A percentile compares a stretch with the other conserved stretches of the same genome.
Conservation (phyloP, 2,888 invertebrate species). For the Agrochola lota region DNA sequence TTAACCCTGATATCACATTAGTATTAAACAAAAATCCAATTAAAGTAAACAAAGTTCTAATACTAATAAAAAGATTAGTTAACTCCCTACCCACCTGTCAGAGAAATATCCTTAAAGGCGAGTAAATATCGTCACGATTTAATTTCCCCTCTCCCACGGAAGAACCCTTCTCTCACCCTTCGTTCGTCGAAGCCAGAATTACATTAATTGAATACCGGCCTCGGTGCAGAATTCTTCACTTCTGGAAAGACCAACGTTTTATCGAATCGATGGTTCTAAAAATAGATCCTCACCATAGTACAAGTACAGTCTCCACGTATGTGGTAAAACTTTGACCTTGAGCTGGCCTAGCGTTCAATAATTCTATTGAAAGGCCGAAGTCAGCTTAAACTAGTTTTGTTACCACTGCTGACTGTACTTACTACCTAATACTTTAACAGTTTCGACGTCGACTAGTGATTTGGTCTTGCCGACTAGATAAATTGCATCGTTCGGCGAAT, state of each 20-base stretch:
- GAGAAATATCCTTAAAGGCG: conserved; percentile 11
- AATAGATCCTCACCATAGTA: neutral
- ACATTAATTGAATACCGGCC: conserved; percentile 46
- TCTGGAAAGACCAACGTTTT: conserved; percentile 8
- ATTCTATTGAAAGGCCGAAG: neutral
- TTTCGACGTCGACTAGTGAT: neutral
- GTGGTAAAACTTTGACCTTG: neutral
- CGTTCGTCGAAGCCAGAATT: conserved; percentile 30
- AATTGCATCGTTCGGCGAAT: neutral
- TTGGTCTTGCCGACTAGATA: neutral
- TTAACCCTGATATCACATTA: neutral
- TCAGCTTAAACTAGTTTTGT: neutral
- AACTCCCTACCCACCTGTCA: neutral
- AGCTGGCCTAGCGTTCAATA: neutral
- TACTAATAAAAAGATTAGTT: conserved; percentile 7
- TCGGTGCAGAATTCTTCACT: conserved; percentile 21
- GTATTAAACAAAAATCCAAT: neutral
- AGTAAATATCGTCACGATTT: conserved; percentile 43
- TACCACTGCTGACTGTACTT: neutral
- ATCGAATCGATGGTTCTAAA: conserved; percentile 5
- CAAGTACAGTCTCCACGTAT: neutral
- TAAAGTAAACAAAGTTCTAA: neutral
- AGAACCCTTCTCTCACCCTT: conserved; percentile 22
- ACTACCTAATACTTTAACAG: neutral
- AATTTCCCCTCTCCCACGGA: conserved; percentile 36